A percentile compares a stretch with the other conserved stretches of the same genome.
These are phyloP conservation scores for Platycheirus rosarum DNA, from an alignment of 2,888 invertebrate genomes.

Conservation along the genomic window DNA sequence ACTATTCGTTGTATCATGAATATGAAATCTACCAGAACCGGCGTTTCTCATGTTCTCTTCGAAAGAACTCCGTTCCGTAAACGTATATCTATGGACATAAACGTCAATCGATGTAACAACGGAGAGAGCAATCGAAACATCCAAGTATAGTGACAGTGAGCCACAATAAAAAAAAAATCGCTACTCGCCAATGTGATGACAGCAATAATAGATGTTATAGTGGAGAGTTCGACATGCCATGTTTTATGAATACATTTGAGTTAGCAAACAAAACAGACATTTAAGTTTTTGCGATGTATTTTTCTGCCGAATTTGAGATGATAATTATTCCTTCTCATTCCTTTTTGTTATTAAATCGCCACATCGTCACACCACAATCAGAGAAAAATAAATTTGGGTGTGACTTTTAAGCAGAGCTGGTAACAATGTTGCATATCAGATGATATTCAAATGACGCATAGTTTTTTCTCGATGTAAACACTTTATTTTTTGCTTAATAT, in stretches of 20 bases:
- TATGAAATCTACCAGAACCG: slow-evolving; percentile 29
- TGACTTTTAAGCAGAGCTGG: neutral
- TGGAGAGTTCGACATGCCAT: slow-evolving; percentile 27
- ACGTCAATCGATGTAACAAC: slow-evolving; percentile 43
- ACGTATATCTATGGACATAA: neutral
- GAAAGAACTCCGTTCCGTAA: slow-evolving; percentile 10
- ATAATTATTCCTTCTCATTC: neutral
- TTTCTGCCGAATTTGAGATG: neutral
- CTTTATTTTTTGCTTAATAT: neutral
- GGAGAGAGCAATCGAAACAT: neutral
- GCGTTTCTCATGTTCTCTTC: slow-evolving; percentile 20
- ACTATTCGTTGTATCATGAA: slow-evolving; percentile 32
- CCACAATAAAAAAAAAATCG: neutral
- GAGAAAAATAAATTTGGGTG: neutral
- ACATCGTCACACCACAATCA: slow-evolving; percentile 19
- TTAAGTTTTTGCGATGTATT: slow-evolving; percentile 21
- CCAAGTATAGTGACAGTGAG: no score
- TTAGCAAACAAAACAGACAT: slow-evolving; percentile 25
- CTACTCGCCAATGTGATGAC: neutral
- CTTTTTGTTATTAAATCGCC: slow-evolving; percentile 9
- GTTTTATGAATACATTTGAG: slow-evolving; percentile 36
- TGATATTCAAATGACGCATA: slow-evolving; percentile 41
- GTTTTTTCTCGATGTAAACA: slow-evolving; percentile 1
- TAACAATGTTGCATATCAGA: slow-evolving; percentile 14
- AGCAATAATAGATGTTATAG: neutral